Percentiles rank a stretch among this genome's conserved stretches.
phyloP scores from a whole-genome alignment of 2,113 vertebrate genomes.

The Rhinichthys klamathensis region DNA sequence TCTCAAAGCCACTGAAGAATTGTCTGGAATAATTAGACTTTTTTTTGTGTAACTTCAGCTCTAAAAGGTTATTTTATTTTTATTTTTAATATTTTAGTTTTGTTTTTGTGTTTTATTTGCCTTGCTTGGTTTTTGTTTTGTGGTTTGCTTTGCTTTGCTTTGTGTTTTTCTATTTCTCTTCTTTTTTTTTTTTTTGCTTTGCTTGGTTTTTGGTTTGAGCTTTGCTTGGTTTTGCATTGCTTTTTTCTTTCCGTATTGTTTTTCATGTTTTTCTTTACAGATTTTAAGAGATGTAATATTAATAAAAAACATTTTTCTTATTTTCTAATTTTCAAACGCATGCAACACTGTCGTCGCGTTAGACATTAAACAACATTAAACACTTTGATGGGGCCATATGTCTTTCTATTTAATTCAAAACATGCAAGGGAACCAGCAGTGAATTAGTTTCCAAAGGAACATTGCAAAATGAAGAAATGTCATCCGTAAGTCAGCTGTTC shows the following conservation, averaged over 20 bases:
- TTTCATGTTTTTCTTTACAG: not conserved
- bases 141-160: not conserved
- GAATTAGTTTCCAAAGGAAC: not conserved
- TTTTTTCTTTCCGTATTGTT: not conserved
- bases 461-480: not conserved
- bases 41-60: not conserved
- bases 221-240: not conserved
- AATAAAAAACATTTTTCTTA: not conserved
- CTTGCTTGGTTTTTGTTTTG: not conserved
- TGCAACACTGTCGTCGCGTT: not conserved
- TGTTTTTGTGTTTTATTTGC: not conserved
- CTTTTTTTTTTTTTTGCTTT: not conserved
- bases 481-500: slow-evolving; percentile 11
- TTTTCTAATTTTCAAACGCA: not conserved
- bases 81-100: not conserved
- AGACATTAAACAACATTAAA: slow-evolving; percentile 1
- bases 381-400: not conserved
- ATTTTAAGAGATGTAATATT: not conserved
- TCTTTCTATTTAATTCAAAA: not conserved
- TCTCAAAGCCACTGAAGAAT: not conserved
- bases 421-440: not conserved
- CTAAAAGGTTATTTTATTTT: not conserved
- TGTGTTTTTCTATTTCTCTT: not conserved
- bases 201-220: not conserved
- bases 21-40: not conserved